Percentiles rank a stretch among this genome's conserved stretches.
Evolutionary conservation across 2,113 vertebrate species (phyloP).

Genomic region (Apeltes quadracus): DNA sequence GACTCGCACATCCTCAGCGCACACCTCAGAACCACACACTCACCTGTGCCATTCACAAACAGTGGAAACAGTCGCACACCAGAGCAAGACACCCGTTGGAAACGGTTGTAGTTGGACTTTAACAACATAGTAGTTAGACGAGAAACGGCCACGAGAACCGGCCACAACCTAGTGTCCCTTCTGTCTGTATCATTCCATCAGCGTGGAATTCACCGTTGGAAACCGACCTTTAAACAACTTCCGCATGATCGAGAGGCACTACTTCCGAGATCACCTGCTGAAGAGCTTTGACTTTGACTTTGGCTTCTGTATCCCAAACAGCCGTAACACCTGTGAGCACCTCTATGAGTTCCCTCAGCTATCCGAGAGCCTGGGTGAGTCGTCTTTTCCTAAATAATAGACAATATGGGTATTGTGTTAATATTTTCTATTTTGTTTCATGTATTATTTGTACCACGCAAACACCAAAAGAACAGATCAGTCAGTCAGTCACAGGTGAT

Average conservation of each 20-base stretch:
- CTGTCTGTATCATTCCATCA: slow-evolving; percentile 53
- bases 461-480: not conserved
- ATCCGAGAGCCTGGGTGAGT: slow-evolving; percentile 91
- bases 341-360: slow-evolving; percentile 96
- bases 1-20: slow-evolving; percentile 37
- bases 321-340: slow-evolving; percentile 93
- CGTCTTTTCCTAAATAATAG: not conserved
- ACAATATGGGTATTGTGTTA: too few relatives aligned
- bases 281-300: slow-evolving; percentile 98
- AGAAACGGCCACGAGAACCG: too few relatives aligned
- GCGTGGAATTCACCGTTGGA: slow-evolving; percentile 95
- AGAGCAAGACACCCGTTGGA: slow-evolving; percentile 62
- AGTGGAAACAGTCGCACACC: slow-evolving; percentile 19
- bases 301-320: slow-evolving; percentile 96
- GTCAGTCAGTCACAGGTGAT: not conserved
- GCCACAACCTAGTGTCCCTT: slow-evolving; percentile 30
- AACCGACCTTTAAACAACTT: slow-evolving; percentile 90
- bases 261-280: slow-evolving; percentile 90
- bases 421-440: not conserved
- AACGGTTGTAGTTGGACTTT: slow-evolving; percentile 47
- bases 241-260: slow-evolving; percentile 95
- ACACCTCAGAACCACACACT: slow-evolving; percentile 24
- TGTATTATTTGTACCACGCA: not conserved
- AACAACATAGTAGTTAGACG: slow-evolving; percentile 82
- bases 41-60: slow-evolving; percentile 45